Percentiles rank a stretch among this genome's conserved stretches.
Evolutionary conservation across 2,797 vertebrate species (phyloP).

Genomic region (Chloroceryle inda): DNA sequence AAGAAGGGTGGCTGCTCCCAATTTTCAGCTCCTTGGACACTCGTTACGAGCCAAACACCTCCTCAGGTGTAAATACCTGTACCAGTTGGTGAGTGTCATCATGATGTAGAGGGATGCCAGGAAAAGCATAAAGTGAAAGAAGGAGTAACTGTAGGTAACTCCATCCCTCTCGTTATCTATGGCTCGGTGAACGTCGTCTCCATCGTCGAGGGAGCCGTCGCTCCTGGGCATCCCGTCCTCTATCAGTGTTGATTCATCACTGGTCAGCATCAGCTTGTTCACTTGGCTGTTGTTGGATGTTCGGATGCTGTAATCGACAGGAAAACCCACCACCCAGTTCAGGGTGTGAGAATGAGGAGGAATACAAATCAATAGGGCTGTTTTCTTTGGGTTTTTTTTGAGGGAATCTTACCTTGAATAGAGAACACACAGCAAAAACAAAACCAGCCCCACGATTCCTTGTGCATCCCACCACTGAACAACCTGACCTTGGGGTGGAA

Average conservation of each 20-base stretch:
- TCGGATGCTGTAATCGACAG: conserved; percentile 85
- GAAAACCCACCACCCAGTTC: not conserved
- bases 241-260: conserved; percentile 94
- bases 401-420: conserved; percentile 91
- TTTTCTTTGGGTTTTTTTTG: not conserved
- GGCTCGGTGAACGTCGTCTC: conserved; percentile 83
- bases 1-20: not conserved
- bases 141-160: conserved; percentile 97
- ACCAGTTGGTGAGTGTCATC: conserved; percentile 99
- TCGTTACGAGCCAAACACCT: not conserved
- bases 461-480: conserved; percentile 99
- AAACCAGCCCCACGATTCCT: conserved; percentile 93
- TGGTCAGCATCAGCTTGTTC: conserved; percentile 95
- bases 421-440: conserved; percentile 96
- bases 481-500: conserved; percentile 83
- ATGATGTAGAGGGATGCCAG: conserved; percentile 98
- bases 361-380: not conserved
- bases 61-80: conserved; percentile 81
- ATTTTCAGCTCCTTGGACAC: not conserved
- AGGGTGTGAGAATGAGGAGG: not conserved
- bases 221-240: conserved; percentile 88
- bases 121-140: conserved; percentile 99
- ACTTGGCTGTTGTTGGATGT: conserved; percentile 96
- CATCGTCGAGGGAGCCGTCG: conserved; percentile 87
- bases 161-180: conserved; percentile 95